Evolutionary conservation across 2,797 vertebrate genomes (phyloP).

Genomic region (Chromobotia macracanthus): DNA sequence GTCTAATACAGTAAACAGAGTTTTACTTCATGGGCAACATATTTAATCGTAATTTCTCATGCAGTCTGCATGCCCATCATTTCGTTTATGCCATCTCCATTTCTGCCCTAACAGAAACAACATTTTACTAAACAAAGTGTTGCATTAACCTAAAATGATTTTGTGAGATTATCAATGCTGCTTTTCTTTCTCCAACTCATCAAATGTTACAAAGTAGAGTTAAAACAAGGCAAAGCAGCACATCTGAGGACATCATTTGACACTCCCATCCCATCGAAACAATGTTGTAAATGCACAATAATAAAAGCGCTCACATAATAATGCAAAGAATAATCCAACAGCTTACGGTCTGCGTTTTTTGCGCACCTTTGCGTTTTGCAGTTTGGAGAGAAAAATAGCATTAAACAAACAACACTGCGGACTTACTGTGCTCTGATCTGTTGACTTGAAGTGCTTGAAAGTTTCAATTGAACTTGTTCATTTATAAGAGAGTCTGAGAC

Average conservation of each 20-base stretch:
- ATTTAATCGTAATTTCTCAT: too few species aligned
- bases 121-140: background rate
- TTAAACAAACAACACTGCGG: background rate
- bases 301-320: background rate
- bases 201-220: background rate
- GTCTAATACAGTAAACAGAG: background rate
- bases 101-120: background rate
- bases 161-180: background rate
- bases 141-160: background rate
- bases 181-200: background rate
- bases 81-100: background rate
- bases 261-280: background rate
- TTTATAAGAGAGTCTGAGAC: background rate
- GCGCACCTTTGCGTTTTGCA: background rate
- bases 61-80: too few species aligned
- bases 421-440: slow-evolving; percentile 14
- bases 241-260: too few species aligned
- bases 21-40: too few species aligned
- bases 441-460: background rate
- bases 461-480: slow-evolving; percentile 1
- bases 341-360: background rate
- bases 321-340: background rate
- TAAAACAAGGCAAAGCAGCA: background rate
- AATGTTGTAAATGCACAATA: background rate
- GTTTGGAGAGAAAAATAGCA: background rate